A percentile compares a stretch with the other conserved stretches of the same genome.
These are phyloP conservation scores for Drosophila seclusa DNA, from an alignment of 2,888 invertebrate species.

Conservation along the genomic window DNA sequence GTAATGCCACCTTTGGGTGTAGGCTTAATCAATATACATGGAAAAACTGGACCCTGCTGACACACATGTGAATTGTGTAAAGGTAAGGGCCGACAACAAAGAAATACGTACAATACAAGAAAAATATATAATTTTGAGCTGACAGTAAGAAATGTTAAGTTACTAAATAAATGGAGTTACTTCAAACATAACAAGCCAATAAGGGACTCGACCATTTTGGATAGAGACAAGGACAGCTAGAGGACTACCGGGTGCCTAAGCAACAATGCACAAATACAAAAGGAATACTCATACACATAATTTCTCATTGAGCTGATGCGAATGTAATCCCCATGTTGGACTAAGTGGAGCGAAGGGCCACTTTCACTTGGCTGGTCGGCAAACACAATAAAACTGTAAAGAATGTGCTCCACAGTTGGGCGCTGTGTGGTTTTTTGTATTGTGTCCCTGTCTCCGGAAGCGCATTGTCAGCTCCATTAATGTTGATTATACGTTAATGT, in stretches of 20 bases:
- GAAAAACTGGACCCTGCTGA: conserved; percentile 15
- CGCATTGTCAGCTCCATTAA: conserved; percentile 76
- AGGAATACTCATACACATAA: conserved; percentile 48
- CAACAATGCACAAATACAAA: conserved; percentile 29
- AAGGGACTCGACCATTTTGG: conserved; percentile 28
- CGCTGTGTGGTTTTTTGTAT: conserved; percentile 34
- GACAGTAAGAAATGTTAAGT: background rate
- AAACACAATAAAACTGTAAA: conserved; percentile 58
- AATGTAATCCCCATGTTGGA: conserved; percentile 69
- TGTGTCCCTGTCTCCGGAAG: conserved; percentile 58
- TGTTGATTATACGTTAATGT: conserved; percentile 79
- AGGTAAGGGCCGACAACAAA: background rate
- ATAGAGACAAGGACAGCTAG: background rate
- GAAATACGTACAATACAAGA: background rate
- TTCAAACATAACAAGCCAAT: conserved; percentile 36
- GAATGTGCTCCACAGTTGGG: conserved; percentile 12
- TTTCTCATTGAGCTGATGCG: conserved; percentile 76
- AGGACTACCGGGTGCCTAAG: background rate
- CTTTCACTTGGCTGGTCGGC: conserved; percentile 61
- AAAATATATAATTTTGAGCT: conserved; percentile 9
- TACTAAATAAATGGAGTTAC: conserved; percentile 6
- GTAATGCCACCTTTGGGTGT: conserved; percentile 53
- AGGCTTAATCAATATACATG: conserved; percentile 27
- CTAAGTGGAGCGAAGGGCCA: conserved; percentile 44
- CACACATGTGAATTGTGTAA: background rate